These are phyloP conservation scores for Lasius platythorax DNA, from an alignment of 2,888 invertebrate species.

Conservation along the genomic window DNA sequence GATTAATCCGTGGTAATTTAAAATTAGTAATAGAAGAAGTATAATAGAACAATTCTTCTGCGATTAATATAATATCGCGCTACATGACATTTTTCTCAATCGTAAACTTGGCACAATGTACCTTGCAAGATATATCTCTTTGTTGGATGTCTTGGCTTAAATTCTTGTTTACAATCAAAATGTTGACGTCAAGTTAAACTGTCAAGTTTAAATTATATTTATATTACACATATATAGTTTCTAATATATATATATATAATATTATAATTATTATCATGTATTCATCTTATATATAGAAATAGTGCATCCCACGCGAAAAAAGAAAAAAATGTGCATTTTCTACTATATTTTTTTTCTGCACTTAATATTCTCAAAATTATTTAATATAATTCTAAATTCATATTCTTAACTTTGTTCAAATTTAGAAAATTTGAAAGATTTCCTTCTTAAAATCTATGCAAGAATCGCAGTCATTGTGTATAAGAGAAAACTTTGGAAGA, in stretches of 20 bases:
- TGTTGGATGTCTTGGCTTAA: neutral
- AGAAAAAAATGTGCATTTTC: neutral
- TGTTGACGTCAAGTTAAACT: neutral
- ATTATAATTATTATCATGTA: neutral
- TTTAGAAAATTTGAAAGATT: neutral
- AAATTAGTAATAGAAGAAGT: neutral
- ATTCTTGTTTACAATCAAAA: conserved; percentile 36
- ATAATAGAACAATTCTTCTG: neutral
- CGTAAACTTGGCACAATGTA: conserved; percentile 36
- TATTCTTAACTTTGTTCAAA: neutral
- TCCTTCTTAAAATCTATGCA: neutral
- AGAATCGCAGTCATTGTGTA: no score
- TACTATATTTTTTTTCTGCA: neutral
- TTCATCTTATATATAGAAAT: neutral
- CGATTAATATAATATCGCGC: neutral
- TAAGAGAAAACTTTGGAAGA: neutral
- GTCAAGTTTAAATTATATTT: conserved; percentile 13
- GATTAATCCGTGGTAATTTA: neutral
- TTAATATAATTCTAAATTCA: neutral
- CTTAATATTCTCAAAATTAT: conserved; percentile 5
- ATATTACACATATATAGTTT: neutral
- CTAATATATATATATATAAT: neutral
- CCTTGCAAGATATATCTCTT: neutral
- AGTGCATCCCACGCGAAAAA: neutral
- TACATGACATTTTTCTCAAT: conserved; percentile 16